Evolutionary conservation across 35 echinoderm and acorn worm genomes (phyloP).

Genomic region (Anneissia japonica): DNA sequence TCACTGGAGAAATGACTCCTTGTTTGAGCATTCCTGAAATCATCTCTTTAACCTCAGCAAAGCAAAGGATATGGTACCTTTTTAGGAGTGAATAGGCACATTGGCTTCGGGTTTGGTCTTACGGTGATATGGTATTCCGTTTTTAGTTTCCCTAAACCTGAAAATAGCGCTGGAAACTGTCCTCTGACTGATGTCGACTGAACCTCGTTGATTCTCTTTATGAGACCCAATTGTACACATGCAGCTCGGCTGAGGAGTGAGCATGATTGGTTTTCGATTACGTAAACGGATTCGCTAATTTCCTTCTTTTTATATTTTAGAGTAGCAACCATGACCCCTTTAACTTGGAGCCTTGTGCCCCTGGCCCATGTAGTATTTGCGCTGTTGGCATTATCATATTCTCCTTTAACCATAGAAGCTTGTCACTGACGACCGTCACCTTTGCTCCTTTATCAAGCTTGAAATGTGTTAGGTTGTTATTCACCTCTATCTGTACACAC

Average conservation of each 20-base stretch:
- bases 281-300: neutral
- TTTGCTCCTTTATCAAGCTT: too few relatives aligned
- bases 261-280: neutral
- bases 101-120: neutral
- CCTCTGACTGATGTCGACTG: neutral
- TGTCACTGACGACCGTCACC: neutral
- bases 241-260: neutral
- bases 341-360: too few relatives aligned
- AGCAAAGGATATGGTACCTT: neutral
- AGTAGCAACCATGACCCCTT: neutral
- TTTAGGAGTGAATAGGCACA: neutral
- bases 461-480: too few relatives aligned
- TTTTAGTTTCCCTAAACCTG: constrained; percentile 4
- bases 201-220: neutral
- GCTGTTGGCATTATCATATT: neutral
- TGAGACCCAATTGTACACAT: neutral
- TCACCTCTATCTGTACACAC: too few relatives aligned
- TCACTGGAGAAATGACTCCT: constrained; percentile 5
- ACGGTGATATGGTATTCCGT: neutral
- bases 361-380: neutral
- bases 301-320: neutral
- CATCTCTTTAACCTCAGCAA: neutral
- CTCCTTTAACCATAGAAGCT: too few relatives aligned
- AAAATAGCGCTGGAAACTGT: constrained; percentile 1
- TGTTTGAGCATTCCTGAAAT: neutral